phyloP scores from a whole-genome alignment of 53 echinoderm and acorn worm species.

The Actinopyga echinites region DNA sequence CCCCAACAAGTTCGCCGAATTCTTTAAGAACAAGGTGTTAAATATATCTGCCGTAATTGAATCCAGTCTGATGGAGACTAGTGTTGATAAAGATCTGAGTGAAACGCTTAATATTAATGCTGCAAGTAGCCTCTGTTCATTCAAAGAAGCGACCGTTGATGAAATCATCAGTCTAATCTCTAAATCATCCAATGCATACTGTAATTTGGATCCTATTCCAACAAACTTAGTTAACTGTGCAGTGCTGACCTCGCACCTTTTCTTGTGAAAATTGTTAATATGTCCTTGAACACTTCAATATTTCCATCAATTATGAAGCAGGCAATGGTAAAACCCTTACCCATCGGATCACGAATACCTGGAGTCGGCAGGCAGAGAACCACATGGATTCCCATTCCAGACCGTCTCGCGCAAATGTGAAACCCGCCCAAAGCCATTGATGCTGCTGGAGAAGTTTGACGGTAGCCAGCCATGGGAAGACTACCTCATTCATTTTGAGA shows the following conservation, averaged over 20 bases:
- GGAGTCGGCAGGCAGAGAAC: no score
- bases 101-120: background rate
- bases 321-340: background rate
- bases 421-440: background rate
- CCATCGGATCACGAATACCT: no score
- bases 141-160: constrained; percentile 21
- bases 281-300: background rate
- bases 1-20: constrained; percentile 1
- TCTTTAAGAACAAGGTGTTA: no score
- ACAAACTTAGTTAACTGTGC: background rate
- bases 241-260: constrained; percentile 4
- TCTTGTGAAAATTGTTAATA: background rate
- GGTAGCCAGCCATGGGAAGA: background rate
- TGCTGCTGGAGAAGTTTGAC: background rate
- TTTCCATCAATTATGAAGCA: no score
- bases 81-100: background rate
- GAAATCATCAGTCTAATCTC: background rate
- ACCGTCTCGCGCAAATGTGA: no score
- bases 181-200: background rate
- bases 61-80: no score
- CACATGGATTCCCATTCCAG: no score
- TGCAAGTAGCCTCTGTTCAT: background rate
- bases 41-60: no score
- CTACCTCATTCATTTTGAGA: background rate
- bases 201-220: constrained; percentile 23